Evolutionary conservation across 2,113 vertebrate species (phyloP).

Genomic region (Trogon melanurus): DNA sequence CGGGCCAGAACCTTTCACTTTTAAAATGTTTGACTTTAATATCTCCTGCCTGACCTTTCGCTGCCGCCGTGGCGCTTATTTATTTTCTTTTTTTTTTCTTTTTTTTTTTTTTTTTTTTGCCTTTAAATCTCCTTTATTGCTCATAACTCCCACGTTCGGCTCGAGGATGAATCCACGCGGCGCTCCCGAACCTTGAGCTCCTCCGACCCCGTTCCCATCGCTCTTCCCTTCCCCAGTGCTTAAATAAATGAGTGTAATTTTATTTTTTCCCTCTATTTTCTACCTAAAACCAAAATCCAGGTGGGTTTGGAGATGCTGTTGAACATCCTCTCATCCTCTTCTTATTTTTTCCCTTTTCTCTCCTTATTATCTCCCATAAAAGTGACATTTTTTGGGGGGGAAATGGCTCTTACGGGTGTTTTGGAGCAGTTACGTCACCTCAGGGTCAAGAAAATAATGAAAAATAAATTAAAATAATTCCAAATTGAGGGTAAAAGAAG

Average conservation of each 20-base stretch:
- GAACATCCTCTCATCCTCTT: background rate
- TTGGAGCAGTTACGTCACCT: conserved; percentile 11
- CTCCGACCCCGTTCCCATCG: background rate
- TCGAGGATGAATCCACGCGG: background rate
- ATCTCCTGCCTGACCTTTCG: conserved; percentile 49
- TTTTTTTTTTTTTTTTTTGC: background rate
- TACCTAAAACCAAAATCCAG: background rate
- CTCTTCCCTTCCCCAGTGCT: background rate
- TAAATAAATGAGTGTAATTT: background rate
- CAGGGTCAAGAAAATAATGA: background rate
- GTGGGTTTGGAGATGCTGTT: background rate
- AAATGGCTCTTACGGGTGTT: background rate
- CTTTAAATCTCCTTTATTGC: conserved; percentile 30
- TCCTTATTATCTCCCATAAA: background rate
- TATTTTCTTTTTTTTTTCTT: too few relatives aligned
- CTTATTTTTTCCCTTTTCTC: background rate
- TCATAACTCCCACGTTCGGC: conserved; percentile 22
- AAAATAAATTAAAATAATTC: background rate
- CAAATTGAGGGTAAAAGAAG: background rate
- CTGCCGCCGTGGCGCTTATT: background rate
- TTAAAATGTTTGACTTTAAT: conserved; percentile 56
- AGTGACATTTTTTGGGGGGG: accelerated
- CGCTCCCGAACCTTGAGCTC: background rate
- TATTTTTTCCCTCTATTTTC: background rate
- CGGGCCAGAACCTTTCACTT: background rate